A percentile compares a stretch with the other conserved stretches of the same genome.
phyloP scores from a whole-genome alignment of 2,113 vertebrate genomes.

The Protobothrops flavoviridis region DNA sequence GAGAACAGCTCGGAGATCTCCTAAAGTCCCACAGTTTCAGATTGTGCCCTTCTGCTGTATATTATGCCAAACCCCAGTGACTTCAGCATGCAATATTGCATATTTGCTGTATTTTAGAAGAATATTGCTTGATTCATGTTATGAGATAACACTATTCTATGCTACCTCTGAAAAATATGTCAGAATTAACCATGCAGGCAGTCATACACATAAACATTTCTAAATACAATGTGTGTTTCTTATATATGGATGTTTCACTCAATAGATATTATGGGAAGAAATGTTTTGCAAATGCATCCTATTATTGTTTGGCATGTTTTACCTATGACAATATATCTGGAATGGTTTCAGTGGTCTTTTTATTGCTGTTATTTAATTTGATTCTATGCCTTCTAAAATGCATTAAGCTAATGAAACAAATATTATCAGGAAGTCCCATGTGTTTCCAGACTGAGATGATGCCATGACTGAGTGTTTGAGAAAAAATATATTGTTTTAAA shows the following conservation, averaged over 20 bases:
- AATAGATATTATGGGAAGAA: slow-evolving; percentile 15
- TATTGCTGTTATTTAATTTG: slow-evolving; percentile 16
- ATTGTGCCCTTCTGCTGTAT: neutral
- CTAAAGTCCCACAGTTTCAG: neutral
- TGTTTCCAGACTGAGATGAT: slow-evolving; percentile 18
- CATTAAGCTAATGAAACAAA: slow-evolving; percentile 32
- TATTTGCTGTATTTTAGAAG: neutral
- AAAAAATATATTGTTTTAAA: neutral
- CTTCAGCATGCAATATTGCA: neutral
- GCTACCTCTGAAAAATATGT: accelerated
- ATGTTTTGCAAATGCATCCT: slow-evolving; percentile 10
- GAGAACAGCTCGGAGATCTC: neutral
- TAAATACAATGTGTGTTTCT: neutral
- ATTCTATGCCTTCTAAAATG: slow-evolving; percentile 29
- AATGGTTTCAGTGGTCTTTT: neutral
- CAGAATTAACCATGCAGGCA: neutral
- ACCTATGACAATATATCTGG: neutral
- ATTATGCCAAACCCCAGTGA: neutral
- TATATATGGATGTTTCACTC: slow-evolving; percentile 2
- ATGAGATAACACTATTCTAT: neutral
- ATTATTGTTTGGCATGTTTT: neutral
- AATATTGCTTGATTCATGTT: neutral
- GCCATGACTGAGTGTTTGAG: neutral
- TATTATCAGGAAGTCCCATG: neutral
- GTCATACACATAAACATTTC: neutral